Evolutionary conservation across 2,113 vertebrate genomes (phyloP), one percentile per base, ranked within the genome.

Genomic region (Hippopotamus amphibius): DNA sequence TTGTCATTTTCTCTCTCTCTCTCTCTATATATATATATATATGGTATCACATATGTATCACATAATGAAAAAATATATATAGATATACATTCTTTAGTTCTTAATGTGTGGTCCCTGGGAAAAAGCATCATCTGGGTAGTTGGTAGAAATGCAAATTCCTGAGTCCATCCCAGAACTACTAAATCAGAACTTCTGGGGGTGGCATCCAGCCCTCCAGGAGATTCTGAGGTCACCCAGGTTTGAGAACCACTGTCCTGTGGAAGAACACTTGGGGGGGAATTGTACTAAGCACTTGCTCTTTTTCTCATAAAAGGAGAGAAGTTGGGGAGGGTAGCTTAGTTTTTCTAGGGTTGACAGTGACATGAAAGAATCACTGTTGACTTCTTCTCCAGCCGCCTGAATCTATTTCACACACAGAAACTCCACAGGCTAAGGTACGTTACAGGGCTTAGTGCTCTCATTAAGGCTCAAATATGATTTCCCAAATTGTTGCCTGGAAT

Each of bases 401-500:
- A 66, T 43, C 80, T 28, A 48, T 85, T 85, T 96, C n/a, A 53
- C 7, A 13, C 79, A 61, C 63, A 48, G 7, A 7, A 43, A 17
- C 63, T 71, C 28, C n/a, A 30, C 6, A 66, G 53, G 43, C 46
- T 90, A 63, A 93, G 21, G 5, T 59, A 57, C 74, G 28, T 94
- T 41, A 65, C 55, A 77, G 55, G 48, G 83, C 69, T 82, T 48
- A 55, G 4, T n/a, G 43, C 43, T 90, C 33, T 94, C 41, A 82
- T 82, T 37, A 71, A 93, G 24, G 79, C 68, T 90, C 55, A 90
- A 90, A 79, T 46, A 48, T 7, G n/a, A 66, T n/a, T 93, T 90
- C 50, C 16, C 48, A 85, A 88, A 81, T 37, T 76, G 69, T 50
- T 93, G 12, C 22, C 50, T 55, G 22, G 33, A 55, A 46, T 68